A percentile compares a stretch with the other conserved stretches of the same genome.
These are phyloP conservation scores for Episyrphus balteatus DNA, from an alignment of 1,140 invertebrate species.

Conservation along the genomic window DNA sequence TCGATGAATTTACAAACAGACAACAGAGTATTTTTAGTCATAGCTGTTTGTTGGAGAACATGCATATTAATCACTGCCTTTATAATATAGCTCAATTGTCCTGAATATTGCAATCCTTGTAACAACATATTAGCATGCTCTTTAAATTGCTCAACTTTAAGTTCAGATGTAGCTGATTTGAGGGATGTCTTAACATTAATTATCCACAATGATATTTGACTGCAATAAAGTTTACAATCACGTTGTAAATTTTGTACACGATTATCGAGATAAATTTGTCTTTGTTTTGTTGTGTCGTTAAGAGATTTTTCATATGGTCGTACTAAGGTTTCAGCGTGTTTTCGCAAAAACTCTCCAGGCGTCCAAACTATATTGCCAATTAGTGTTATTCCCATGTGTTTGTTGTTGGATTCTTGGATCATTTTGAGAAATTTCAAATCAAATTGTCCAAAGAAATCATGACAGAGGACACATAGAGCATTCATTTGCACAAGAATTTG, in stretches of 20 bases:
- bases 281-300: conserved; percentile 40
- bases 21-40: conserved; percentile 65
- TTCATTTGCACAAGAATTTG: conserved; percentile 61
- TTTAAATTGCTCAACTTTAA: conserved; percentile 49
- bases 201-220: conserved; percentile 48
- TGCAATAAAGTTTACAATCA: conserved; percentile 43
- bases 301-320: conserved; percentile 50
- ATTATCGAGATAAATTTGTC: conserved; percentile 45
- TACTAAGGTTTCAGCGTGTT: conserved; percentile 46
- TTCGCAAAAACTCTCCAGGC: conserved; percentile 62
- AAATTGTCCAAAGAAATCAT: conserved; percentile 60
- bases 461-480: conserved; percentile 57
- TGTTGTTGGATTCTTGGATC: conserved; percentile 11
- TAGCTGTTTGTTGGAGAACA: conserved; percentile 57
- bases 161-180: conserved; percentile 41
- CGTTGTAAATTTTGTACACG: conserved; percentile 47
- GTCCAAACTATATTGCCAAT: conserved; percentile 69
- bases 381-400: conserved; percentile 60
- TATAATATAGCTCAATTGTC: conserved; percentile 50
- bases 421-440: conserved; percentile 53
- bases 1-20: conserved; percentile 71
- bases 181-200: conserved; percentile 47
- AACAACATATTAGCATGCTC: conserved; percentile 47
- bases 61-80: conserved; percentile 72
- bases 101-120: conserved; percentile 53